Base-by-base conservation (phyloP, 2,888 invertebrate species). In the Atrina japonica region DNA sequence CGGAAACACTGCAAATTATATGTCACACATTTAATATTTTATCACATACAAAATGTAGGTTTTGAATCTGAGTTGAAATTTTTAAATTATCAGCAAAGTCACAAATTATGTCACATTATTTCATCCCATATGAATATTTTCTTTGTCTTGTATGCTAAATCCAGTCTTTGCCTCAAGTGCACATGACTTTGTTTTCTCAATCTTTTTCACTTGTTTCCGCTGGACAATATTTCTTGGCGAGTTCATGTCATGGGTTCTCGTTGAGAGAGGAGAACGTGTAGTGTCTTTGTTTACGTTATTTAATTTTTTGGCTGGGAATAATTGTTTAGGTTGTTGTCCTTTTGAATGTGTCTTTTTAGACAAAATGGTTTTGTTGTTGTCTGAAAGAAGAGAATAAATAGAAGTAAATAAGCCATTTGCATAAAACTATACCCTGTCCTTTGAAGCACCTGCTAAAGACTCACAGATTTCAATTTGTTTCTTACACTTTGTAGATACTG, bases 161-260 rank as follows among this genome's bases (percentile, higher is more conserved):
- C 35, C 40, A 9, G 56, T 40, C 18, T 35, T 40, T 18, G 56
- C 56, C 40, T 78, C 81, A 41, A 70, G 67, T 25, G 73, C 66
- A 76, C 83, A 80, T 0, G 60, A 75, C 49, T 75, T 72, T 35
- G 77, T 75, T 21, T 77, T 80, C 23, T 78, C 82, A 18, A 83
- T 41, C 30, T 81, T 80, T 59, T 78, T 80, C 9, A 76, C 74
- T 55, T 85, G 86, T 72, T 84, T 86, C 29, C 80, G 63, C 65
- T 85, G 86, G 18, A 86, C 76, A 40, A 86, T 83, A 29, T 75
- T 69, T 0, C 81, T 69, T 3, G 86, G 86, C 6, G 86, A 86
- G 75, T 85, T 84, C 69, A 80, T 79, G 61, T 85, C 83, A 11
- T 81, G 60, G 25, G 72, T 81, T 50, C 81, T 70, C 3, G 80